Evolutionary conservation across 1,140 invertebrate genomes (phyloP).

Genomic region (Rhizoglyphus robini): DNA sequence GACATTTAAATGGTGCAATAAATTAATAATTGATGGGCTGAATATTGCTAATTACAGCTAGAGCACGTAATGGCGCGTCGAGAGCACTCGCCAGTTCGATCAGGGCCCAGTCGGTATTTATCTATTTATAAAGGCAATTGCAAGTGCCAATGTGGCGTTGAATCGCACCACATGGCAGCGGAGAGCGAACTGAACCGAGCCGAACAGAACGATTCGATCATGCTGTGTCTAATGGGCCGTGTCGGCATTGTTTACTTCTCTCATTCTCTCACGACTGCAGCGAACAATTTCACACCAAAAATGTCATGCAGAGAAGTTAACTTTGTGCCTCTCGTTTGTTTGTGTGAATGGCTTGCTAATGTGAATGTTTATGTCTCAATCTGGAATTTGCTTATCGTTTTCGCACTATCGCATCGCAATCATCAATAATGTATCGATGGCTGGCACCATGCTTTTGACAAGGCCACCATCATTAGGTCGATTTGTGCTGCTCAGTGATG

Average conservation of each 20-base stretch:
- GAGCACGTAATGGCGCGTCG: no score
- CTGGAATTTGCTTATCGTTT: conserved; percentile 7
- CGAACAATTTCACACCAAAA: background rate
- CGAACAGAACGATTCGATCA: no score
- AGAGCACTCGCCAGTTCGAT: no score
- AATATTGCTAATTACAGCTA: no score
- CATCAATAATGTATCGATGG: conserved; percentile 10
- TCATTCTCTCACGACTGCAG: background rate
- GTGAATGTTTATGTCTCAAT: conserved; percentile 10
- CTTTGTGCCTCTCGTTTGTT: background rate
- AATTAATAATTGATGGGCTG: no score
- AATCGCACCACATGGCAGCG: background rate
- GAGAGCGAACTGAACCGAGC: background rate
- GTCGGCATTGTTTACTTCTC: conserved; percentile 11
- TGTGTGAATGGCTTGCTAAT: background rate
- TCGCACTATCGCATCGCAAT: background rate
- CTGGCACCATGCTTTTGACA: background rate
- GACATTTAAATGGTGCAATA: no score
- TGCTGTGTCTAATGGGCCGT: conserved; percentile 13
- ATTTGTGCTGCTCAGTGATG: background rate
- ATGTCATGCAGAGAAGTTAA: conserved; percentile 6
- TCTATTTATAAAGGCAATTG: no score
- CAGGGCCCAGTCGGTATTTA: no score
- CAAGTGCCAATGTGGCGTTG: no score
- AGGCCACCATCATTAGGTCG: conserved; percentile 4